phyloP scores from a whole-genome alignment of 2,888 invertebrate species.

The Antheraea yamamai region DNA sequence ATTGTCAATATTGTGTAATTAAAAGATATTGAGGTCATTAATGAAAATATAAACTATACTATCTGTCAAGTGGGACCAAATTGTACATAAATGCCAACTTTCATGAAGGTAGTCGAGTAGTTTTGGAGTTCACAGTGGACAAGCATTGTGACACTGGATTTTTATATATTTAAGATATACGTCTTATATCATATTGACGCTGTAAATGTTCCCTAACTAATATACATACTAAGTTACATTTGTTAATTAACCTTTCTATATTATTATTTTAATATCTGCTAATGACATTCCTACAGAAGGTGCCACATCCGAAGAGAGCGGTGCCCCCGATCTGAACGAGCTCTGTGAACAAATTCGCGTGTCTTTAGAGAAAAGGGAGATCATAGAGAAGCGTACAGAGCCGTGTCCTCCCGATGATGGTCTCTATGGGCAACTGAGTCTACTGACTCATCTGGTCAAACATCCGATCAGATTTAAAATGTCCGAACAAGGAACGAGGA shows the following conservation, averaged over 20 bases:
- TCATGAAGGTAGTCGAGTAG: too few species aligned
- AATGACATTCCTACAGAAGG: slow-evolving; percentile 51
- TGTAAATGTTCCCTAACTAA: too few species aligned
- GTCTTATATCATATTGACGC: too few species aligned
- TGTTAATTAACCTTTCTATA: background rate
- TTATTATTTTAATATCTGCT: background rate
- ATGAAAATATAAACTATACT: too few species aligned
- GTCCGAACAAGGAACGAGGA: slow-evolving; percentile 86
- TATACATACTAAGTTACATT: too few species aligned
- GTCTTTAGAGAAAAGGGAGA: slow-evolving; percentile 89
- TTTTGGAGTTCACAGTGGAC: too few species aligned
- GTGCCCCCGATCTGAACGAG: slow-evolving; percentile 84
- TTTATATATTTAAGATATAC: too few species aligned
- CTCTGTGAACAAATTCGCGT: slow-evolving; percentile 88
- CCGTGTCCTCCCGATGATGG: slow-evolving; percentile 94
- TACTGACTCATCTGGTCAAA: slow-evolving; percentile 93
- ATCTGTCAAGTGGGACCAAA: too few species aligned
- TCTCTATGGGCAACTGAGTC: slow-evolving; percentile 91
- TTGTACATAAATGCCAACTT: too few species aligned
- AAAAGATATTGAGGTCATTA: too few species aligned
- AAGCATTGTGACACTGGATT: too few species aligned
- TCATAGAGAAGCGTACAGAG: slow-evolving; percentile 90
- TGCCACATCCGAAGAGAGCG: slow-evolving; percentile 73
- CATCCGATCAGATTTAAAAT: slow-evolving; percentile 94
- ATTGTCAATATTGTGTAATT: too few species aligned